These are phyloP conservation scores for Dryococelus australis DNA, from an alignment of 2,888 invertebrate species.

Conservation along the genomic window DNA sequence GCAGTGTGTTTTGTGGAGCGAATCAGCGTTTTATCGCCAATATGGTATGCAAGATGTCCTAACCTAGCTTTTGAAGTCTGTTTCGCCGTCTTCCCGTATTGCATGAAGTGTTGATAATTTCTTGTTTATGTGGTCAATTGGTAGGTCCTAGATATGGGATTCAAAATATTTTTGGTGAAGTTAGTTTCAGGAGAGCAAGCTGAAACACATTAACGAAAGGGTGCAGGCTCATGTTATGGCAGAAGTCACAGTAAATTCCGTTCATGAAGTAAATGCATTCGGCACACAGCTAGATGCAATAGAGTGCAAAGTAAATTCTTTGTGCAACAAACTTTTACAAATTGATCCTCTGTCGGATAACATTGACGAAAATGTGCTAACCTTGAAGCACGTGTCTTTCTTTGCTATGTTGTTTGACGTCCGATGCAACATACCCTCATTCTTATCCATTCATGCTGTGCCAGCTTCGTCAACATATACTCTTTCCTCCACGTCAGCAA, in stretches of 20 bases:
- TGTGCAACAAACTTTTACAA: background rate
- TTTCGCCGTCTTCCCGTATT: no score
- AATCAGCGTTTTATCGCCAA: no score
- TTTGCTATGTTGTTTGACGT: background rate
- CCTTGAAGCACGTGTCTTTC: background rate
- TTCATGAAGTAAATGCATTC: background rate
- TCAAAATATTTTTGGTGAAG: no score
- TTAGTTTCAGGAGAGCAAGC: background rate
- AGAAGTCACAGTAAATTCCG: background rate
- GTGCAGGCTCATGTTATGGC: background rate
- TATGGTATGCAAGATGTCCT: no score
- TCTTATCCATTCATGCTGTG: background rate
- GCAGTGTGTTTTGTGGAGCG: no score
- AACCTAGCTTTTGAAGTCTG: no score
- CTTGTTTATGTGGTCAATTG: no score
- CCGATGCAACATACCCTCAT: background rate
- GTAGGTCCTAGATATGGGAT: background rate
- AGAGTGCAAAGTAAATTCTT: background rate
- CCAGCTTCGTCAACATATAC: background rate
- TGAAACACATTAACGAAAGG: background rate
- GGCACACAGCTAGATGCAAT: background rate
- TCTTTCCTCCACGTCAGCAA: background rate
- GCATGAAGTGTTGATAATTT: no score
- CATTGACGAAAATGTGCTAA: background rate
- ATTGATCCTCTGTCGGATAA: background rate